phyloP scores from a whole-genome alignment of 1,140 invertebrate species.

The Zeugodacus cucurbitae region DNA sequence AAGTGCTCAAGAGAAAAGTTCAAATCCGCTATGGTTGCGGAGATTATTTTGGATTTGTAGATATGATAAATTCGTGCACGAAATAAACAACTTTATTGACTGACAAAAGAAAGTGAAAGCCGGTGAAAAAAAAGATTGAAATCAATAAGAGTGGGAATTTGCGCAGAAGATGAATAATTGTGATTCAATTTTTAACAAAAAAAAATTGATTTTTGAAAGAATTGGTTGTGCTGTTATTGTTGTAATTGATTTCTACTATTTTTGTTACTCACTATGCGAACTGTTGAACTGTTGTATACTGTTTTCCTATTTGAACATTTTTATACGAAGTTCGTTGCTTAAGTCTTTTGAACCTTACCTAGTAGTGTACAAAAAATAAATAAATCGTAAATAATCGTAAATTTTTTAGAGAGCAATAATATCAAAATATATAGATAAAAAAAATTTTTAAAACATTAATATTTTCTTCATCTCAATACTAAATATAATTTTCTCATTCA shows the following conservation, averaged over 20 bases:
- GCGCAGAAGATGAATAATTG: not conserved
- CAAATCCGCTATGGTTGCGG: not conserved
- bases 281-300: too few species aligned
- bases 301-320: not conserved
- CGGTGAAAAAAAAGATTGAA: not conserved
- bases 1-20: not conserved
- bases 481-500: not conserved
- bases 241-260: not conserved
- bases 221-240: not conserved
- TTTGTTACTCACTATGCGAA: too few species aligned
- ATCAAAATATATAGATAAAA: too few species aligned
- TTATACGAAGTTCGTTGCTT: not conserved
- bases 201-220: too few species aligned
- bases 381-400: too few species aligned
- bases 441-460: too few species aligned
- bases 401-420: too few species aligned
- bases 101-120: not conserved
- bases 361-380: not conserved
- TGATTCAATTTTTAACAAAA: too few species aligned
- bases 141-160: not conserved
- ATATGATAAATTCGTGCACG: not conserved
- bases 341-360: not conserved
- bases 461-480: not conserved
- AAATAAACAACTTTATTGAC: not conserved
- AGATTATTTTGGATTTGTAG: not conserved